These are phyloP conservation scores for Rhagonycha fulva DNA, from an alignment of 2,888 invertebrate species.

Conservation along the genomic window DNA sequence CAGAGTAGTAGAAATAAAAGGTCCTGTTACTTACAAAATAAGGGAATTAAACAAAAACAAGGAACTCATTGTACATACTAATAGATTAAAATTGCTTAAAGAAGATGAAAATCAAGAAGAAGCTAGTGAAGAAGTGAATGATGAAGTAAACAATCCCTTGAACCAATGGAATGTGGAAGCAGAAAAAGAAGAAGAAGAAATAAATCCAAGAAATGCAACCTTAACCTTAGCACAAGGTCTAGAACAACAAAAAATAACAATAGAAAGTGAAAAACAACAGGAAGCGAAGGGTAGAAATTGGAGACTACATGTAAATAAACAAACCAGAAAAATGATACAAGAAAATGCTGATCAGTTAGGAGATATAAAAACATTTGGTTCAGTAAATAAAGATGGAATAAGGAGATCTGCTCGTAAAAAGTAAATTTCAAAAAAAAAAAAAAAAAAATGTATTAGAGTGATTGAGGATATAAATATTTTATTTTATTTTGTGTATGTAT, in stretches of 20 bases:
- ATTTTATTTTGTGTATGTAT: too few relatives aligned
- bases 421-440: too few relatives aligned
- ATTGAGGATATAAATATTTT: too few relatives aligned
- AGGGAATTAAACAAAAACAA: slow-evolving; percentile 1
- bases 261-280: background rate
- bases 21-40: slow-evolving; percentile 12
- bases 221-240: background rate
- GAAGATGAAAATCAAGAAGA: background rate
- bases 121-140: background rate
- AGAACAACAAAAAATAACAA: background rate
- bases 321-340: background rate
- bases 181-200: background rate
- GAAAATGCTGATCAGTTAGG: background rate
- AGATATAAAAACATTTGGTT: background rate
- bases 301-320: background rate
- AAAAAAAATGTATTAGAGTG: too few relatives aligned
- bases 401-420: background rate
- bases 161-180: background rate
- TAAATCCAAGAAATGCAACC: background rate
- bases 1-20: slow-evolving; percentile 15
- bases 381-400: background rate
- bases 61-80: slow-evolving; percentile 25
- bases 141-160: background rate
- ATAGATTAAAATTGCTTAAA: background rate
- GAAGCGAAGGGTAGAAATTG: background rate